Conservation (phyloP, 1,140 invertebrate species). For the Liolophura sinensis region DNA sequence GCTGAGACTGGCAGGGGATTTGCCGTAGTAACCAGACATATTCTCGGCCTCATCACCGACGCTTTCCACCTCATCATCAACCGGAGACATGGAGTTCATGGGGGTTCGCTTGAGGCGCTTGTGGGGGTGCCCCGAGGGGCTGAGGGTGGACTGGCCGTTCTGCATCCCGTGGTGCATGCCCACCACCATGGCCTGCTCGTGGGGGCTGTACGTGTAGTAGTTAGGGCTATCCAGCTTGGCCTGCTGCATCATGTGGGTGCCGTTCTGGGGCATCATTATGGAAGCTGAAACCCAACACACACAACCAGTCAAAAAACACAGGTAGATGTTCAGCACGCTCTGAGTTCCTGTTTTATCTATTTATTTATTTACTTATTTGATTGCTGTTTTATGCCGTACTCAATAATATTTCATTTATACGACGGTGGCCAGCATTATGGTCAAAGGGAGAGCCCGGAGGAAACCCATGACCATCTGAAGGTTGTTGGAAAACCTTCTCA, state of each 20-base stretch:
- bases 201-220: slow-evolving; percentile 90
- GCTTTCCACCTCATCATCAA: slow-evolving; percentile 63
- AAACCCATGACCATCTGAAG: too few relatives aligned
- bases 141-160: slow-evolving; percentile 44
- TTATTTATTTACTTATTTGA: too few relatives aligned
- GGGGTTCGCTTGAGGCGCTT: slow-evolving; percentile 63
- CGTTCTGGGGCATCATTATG: slow-evolving; percentile 87
- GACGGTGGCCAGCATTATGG: too few relatives aligned
- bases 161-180: slow-evolving; percentile 47
- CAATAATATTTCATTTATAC: too few relatives aligned
- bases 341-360: too few relatives aligned
- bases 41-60: slow-evolving; percentile 52
- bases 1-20: slow-evolving; percentile 64
- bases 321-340: too few relatives aligned
- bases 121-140: slow-evolving; percentile 52
- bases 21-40: slow-evolving; percentile 66
- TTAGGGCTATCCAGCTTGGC: slow-evolving; percentile 83
- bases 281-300: slow-evolving; percentile 72
- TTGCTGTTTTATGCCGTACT: too few relatives aligned
- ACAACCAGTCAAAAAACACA: too few relatives aligned
- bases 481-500: too few relatives aligned
- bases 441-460: too few relatives aligned
- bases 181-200: slow-evolving; percentile 63
- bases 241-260: slow-evolving; percentile 60
- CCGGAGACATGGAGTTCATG: slow-evolving; percentile 62